Conservation (phyloP, 2,888 invertebrate genomes). For the Drosophila diplacantha region DNA sequence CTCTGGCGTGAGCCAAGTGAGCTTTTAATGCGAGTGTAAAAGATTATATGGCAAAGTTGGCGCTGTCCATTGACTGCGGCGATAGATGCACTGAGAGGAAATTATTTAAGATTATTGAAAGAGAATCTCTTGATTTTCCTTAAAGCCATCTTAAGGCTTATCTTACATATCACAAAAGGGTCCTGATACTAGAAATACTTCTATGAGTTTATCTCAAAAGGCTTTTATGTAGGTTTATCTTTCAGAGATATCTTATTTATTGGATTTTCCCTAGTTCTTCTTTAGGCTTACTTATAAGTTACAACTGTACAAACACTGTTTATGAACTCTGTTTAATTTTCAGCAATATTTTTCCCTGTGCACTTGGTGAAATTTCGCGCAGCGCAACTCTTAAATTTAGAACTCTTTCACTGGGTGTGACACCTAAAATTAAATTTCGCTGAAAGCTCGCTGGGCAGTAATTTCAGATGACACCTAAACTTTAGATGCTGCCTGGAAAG, state of each 20-base stretch:
- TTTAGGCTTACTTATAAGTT: too few relatives aligned
- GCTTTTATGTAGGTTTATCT: too few relatives aligned
- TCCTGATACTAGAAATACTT: too few relatives aligned
- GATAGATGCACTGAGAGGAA: conserved; percentile 19
- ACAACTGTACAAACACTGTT: too few relatives aligned
- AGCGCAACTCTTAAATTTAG: not conserved
- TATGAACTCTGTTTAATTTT: not conserved
- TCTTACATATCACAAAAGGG: not conserved
- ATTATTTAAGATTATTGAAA: not conserved
- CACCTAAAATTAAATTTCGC: conserved; percentile 17
- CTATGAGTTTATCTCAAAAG: not conserved
- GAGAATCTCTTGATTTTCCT: not conserved
- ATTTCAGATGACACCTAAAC: conserved; percentile 2
- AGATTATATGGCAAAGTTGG: conserved; percentile 68
- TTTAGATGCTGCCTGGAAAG: not conserved
- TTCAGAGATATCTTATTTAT: not conserved
- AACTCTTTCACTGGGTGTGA: not conserved
- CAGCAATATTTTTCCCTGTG: not conserved
- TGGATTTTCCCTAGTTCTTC: not conserved
- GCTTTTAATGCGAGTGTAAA: conserved; percentile 66
- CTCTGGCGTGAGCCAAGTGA: conserved; percentile 49
- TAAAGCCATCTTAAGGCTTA: not conserved
- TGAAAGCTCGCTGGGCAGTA: not conserved
- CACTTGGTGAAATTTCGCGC: conserved; percentile 6
- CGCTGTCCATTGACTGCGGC: conserved; percentile 50